Evolutionary conservation across 2,113 vertebrate genomes (phyloP), one percentile per base, ranked within the genome.

Genomic region (Eidolon helvum): DNA sequence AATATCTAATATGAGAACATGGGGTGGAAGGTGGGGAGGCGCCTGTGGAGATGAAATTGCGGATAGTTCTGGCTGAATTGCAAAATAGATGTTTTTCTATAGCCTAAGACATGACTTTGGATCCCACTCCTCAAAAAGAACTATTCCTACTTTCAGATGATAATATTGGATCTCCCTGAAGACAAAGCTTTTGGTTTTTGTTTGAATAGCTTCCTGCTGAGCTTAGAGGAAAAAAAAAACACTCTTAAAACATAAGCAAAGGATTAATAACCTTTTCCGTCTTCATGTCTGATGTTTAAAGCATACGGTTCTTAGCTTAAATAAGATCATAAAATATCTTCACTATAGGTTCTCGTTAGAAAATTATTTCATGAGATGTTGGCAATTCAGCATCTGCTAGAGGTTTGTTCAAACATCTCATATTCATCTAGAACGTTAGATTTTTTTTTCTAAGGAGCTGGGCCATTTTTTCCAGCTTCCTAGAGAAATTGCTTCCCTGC

Each of bases 401-500:
- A 87, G 65, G 63, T 85, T 92, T 96, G 95, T 69, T 96, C 96
- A 98, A 96, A 59, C 75, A 92, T 96, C 85, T 96, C 80, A 87
- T 92, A 87, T 82, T 92, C 75, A 28, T 61, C 65, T 43, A 87
- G 35, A 53, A 72, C 38, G 69, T 59, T 89, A 40, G 55, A 43
- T 57, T 71, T 57, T 50, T 79, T 50, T 63, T 61, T 63, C 21
- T 14, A 72, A 38, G 11, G 35, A 43, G n/a, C 26, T 50, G 30
- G 59, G 7, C 21, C 45, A n/a, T 84, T 90, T 45, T 68, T 18
- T 30, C 33, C 30, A 18, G 35, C 5, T 80, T 80, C 26, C 55
- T 65, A 40, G 84, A 19, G 30, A 3, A 30, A 48, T 45, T 43
- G 7, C 24, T 88, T 45, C 7, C 26, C 19, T 9, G 22, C n/a